Evolutionary conservation across 2,888 invertebrate genomes (phyloP), one percentile per base, ranked within the genome.

Genomic region (Dyspetes luteomarginatus): DNA sequence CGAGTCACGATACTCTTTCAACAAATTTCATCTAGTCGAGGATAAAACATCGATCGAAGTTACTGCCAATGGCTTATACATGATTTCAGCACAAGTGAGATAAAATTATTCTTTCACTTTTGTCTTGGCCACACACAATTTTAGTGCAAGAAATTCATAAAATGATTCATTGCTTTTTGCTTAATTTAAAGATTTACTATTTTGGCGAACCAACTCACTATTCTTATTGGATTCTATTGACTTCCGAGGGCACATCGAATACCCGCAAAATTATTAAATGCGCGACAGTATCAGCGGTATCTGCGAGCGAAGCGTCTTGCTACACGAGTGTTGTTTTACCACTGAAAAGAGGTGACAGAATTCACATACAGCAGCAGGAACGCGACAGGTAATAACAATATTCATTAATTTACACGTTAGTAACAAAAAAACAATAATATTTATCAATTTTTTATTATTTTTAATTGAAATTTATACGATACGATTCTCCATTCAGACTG

Each of bases 11-110:
- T 90, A 87, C 78, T 86, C 85, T 77, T 86, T 91, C 73, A 89
- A 87, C 74, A 90, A 89, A 73, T 91, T 91, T 83, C 90, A 91
- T 84, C 85, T 91, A 83, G 90, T 89, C 67, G 90, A 91, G 71
- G 87, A 91, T 72, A 89, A 87, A 72, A 90, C 85, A 64, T 87
- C 91, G 2, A 91, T 92, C 36, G 90, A 91, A 89, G 87, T 91
- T 60, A 88, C 88, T 55, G 83, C 85, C 3, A 88, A 85, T 62
- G 92, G 91, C 68, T 85, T 92, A 52, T 92, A 91, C 82, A 89
- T 89, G 87, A 89, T 92, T 75, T 90, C 91, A 58, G 86, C 89
- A 26, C 92, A 92, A 88, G 92, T 91, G 84, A 77, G 48, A 2
- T 17, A 4, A n/a, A 65, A 17, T 30, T 36, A 12, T 36, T 36